Percentiles rank a stretch among this genome's conserved stretches.
Evolutionary conservation across 2,888 invertebrate species (phyloP).

Genomic region (Oegoconia quadripuncta): DNA sequence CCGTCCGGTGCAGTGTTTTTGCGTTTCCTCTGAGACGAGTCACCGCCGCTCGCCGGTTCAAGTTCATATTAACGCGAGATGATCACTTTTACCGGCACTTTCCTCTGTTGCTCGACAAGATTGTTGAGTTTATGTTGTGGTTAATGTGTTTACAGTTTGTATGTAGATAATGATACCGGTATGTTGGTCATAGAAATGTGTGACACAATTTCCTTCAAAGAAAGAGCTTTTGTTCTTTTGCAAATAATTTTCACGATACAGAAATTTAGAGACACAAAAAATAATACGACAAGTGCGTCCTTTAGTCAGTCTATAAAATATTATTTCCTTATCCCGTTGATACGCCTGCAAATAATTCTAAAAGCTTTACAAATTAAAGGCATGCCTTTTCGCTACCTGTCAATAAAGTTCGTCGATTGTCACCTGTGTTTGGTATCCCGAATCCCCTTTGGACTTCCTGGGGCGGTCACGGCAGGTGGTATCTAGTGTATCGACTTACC

Average conservation of each 20-base stretch:
- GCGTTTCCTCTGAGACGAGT: neutral
- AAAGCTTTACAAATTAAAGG: neutral
- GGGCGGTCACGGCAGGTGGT: slow-evolving; percentile 35
- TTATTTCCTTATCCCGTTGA: slow-evolving; percentile 15
- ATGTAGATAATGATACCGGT: neutral
- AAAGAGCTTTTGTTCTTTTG: too few relatives aligned
- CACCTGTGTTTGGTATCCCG: slow-evolving; percentile 6
- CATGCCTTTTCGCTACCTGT: slow-evolving; percentile 1
- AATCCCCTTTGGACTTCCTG: slow-evolving; percentile 21
- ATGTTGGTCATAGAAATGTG: neutral
- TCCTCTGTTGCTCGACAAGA: slow-evolving; percentile 17
- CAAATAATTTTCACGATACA: too few relatives aligned
- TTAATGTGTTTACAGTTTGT: neutral
- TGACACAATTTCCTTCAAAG: too few relatives aligned
- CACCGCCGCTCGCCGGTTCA: slow-evolving; percentile 12
- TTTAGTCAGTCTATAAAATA: slow-evolving; percentile 7
- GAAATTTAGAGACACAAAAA: neutral
- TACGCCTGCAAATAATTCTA: slow-evolving; percentile 1
- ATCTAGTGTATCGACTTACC: slow-evolving; percentile 35
- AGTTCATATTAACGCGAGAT: slow-evolving; percentile 21
- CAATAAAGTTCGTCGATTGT: slow-evolving; percentile 24
- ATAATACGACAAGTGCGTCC: neutral
- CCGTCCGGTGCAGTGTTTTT: slow-evolving; percentile 34
- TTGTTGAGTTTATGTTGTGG: slow-evolving; percentile 1
- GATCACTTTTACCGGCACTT: slow-evolving; percentile 52